phyloP scores from a whole-genome alignment of 2,797 vertebrate species.

The Epinephelus malabaricus region DNA sequence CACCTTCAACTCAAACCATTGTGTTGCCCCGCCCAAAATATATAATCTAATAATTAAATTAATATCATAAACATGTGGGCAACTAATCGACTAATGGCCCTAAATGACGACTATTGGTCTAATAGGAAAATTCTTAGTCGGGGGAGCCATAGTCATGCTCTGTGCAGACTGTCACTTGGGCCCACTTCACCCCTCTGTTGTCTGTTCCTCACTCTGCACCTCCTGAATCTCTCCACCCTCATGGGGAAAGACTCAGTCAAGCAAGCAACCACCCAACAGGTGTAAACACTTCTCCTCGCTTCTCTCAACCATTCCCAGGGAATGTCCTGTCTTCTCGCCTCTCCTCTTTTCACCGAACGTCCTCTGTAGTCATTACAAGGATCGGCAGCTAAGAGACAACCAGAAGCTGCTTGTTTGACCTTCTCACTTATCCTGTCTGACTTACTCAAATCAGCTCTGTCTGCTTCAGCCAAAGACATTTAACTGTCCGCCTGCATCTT shows the following conservation, averaged over 20 bases:
- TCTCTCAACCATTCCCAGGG: not conserved
- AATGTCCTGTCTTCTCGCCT: not conserved
- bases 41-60: too few relatives aligned
- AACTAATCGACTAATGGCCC: too few relatives aligned
- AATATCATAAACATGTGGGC: rapidly evolving
- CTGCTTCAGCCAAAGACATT: constrained; percentile 32
- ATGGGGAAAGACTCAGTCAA: not conserved
- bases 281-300: not conserved
- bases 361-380: constrained; percentile 8
- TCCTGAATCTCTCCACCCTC: not conserved
- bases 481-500: constrained; percentile 35
- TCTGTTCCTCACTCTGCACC: not conserved
- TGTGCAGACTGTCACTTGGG: too few relatives aligned
- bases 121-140: too few relatives aligned
- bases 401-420: constrained; percentile 47
- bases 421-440: constrained; percentile 43
- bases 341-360: constrained; percentile 6
- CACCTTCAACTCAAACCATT: too few relatives aligned
- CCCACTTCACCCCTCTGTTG: not conserved
- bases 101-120: too few relatives aligned
- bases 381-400: constrained; percentile 16
- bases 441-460: constrained; percentile 37
- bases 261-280: not conserved
- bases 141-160: too few relatives aligned
- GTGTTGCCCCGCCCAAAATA: too few relatives aligned